Evolutionary conservation across 30 jellyfish, hydroid and myxozoan genomes (phyloP), one percentile per base, ranked within the genome.

Genomic region (Hydractinia echinata): DNA sequence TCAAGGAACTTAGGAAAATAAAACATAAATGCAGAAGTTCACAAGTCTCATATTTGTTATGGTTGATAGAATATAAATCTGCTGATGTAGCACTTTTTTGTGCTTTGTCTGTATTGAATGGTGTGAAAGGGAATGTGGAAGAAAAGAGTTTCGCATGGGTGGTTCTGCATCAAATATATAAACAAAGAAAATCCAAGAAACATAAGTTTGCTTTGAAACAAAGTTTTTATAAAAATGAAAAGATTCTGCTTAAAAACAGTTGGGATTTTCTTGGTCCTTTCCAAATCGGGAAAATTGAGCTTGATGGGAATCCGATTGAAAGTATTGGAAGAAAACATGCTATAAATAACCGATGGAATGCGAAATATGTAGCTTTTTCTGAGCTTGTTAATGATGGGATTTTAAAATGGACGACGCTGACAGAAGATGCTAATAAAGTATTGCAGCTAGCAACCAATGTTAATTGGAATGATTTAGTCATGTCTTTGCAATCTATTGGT

Each of bases 201-300:
- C 53, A 49, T 13, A 7, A 49, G 21, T 66, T 6, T 66, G 76
- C 76, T 19, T 52, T 66, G 21, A 66, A 66, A 66, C 76, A 66
- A 13, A 10, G 21, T 8, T 30, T 30, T 30, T 0, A 30, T 30
- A 66, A 66, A 66, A 66, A 66, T 66, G 48, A 8, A 66, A 7
- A 66, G 48, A 66, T 52, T 6, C 48, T 66, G 44, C 21, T 66
- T 7, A 19, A 49, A 6, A 52, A 66, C 53, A 66, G 76, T 16
- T 72, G 82, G 82, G 10, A 72, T 72, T 20, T 72, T 72, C 50
- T 72, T 19, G 82, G 82, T 72, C 82, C 82, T 9, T 72, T 72
- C 4, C 82, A 72, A 19, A 72, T 51, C 20, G 82, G 82, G 50
- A 39, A 39, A 72, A 51, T 14, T 20, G 82, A 72, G 72, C 50